Evolutionary conservation across 2,888 invertebrate genomes (phyloP).

Genomic region (Reticulitermes lucifugus): DNA sequence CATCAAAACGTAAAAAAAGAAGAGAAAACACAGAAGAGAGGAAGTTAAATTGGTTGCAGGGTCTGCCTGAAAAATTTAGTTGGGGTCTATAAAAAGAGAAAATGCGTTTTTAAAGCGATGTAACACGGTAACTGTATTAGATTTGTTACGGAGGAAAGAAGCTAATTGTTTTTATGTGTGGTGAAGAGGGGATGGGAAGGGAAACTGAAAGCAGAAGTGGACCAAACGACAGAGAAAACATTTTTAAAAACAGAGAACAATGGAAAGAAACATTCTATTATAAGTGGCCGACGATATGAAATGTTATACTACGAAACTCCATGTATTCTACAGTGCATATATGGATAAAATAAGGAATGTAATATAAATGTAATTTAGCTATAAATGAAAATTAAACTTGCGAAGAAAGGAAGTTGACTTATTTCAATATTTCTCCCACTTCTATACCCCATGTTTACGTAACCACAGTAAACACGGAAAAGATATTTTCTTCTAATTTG

Average conservation of each 20-base stretch:
- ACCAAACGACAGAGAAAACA: background rate
- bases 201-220: constrained; percentile 13
- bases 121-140: constrained; percentile 32
- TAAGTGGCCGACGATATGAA: too few relatives aligned
- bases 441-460: too few relatives aligned
- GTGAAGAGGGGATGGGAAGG: background rate
- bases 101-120: constrained; percentile 38
- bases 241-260: too few relatives aligned
- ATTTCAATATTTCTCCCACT: too few relatives aligned
- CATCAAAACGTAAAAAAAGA: constrained; percentile 37
- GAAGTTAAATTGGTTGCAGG: constrained; percentile 41
- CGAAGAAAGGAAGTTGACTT: background rate
- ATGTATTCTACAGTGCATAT: too few relatives aligned
- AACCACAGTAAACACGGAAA: too few relatives aligned
- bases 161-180: constrained; percentile 27
- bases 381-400: too few relatives aligned
- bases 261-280: too few relatives aligned
- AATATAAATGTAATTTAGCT: too few relatives aligned
- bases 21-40: constrained; percentile 32
- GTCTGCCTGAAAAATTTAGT: constrained; percentile 39
- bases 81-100: constrained; percentile 35
- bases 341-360: too few relatives aligned
- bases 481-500: background rate
- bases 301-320: too few relatives aligned
- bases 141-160: constrained; percentile 30